phyloP scores from a whole-genome alignment of 2,797 vertebrate species.

The Halcyon badia region DNA sequence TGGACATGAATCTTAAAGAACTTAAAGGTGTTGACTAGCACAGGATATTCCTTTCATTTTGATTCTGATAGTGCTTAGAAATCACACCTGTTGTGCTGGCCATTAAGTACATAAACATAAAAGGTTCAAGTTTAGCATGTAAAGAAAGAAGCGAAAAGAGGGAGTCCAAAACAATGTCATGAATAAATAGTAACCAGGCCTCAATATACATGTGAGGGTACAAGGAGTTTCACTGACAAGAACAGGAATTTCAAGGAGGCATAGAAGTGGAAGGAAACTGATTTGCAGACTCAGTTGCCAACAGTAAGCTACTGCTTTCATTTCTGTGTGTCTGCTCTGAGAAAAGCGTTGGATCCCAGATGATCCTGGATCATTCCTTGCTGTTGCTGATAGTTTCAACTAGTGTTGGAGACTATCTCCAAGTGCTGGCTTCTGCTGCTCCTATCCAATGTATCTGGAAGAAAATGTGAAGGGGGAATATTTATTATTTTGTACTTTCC shows the following conservation, averaged over 20 bases:
- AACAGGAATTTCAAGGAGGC: neutral
- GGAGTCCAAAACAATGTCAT: neutral
- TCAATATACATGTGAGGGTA: neutral
- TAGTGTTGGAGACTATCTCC: neutral
- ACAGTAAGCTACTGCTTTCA: neutral
- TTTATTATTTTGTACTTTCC: neutral
- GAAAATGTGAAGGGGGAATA: neutral
- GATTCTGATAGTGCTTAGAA: neutral
- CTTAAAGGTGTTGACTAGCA: neutral
- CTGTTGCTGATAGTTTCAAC: neutral
- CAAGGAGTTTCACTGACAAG: neutral
- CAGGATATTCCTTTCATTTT: neutral
- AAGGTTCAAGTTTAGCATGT: neutral
- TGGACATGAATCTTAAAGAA: neutral
- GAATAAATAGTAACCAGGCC: neutral
- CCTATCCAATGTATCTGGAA: neutral
- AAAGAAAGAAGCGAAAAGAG: neutral
- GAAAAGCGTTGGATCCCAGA: neutral
- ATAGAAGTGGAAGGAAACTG: neutral
- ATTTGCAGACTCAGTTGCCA: neutral
- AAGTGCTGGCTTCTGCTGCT: neutral
- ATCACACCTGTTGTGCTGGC: neutral
- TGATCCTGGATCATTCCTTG: neutral
- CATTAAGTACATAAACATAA: neutral
- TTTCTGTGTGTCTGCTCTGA: neutral